A percentile compares a stretch with the other conserved stretches of the same genome.
phyloP scores from a whole-genome alignment of 2,888 invertebrate genomes.

The Catocala sponsa region DNA sequence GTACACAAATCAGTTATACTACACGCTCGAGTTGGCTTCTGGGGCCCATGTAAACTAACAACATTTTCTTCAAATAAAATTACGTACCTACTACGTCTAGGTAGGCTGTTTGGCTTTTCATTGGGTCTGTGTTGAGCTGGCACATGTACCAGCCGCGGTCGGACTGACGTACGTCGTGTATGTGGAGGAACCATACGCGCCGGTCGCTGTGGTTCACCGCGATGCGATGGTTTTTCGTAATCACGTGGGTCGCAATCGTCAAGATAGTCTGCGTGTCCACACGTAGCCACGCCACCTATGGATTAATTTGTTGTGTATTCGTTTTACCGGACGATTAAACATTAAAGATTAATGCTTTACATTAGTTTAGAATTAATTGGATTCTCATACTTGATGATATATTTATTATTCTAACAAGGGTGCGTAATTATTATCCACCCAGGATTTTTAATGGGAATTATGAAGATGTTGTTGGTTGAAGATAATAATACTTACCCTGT shows the following conservation, averaged over 20 bases:
- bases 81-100: constrained; percentile 95
- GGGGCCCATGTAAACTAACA: constrained; percentile 23
- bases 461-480: constrained; percentile 1
- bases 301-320: neutral
- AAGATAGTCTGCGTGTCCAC: constrained; percentile 97
- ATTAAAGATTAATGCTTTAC: constrained; percentile 1
- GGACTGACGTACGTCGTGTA: constrained; percentile 94
- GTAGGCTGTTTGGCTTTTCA: constrained; percentile 96
- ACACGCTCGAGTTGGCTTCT: constrained; percentile 31
- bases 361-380: neutral
- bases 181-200: constrained; percentile 95
- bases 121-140: constrained; percentile 97
- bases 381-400: neutral
- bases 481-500: constrained; percentile 89
- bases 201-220: constrained; percentile 95
- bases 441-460: neutral
- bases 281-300: constrained; percentile 95
- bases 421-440: neutral
- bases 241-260: constrained; percentile 96
- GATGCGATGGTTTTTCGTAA: constrained; percentile 96
- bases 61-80: constrained; percentile 35
- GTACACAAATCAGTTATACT: constrained; percentile 45
- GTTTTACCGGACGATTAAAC: neutral
- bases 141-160: constrained; percentile 98
- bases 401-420: neutral